Conservation (phyloP, 2,888 invertebrate genomes). For the Acanthosepion esculentum region DNA sequence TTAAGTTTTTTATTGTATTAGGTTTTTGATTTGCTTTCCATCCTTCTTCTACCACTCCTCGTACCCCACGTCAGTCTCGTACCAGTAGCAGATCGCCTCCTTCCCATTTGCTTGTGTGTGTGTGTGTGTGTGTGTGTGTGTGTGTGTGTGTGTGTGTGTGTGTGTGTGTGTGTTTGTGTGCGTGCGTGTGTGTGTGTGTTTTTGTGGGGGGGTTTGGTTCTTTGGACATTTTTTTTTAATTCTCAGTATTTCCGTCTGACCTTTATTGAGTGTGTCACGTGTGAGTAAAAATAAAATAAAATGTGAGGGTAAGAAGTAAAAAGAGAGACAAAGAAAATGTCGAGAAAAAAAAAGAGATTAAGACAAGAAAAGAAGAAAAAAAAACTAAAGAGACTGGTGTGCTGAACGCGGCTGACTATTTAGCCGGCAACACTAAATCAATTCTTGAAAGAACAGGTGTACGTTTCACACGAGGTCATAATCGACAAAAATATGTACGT, state of each 20-base stretch:
- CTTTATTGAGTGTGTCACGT: not conserved
- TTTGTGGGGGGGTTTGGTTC: not conserved
- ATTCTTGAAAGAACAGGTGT: not conserved
- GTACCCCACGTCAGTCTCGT: not conserved
- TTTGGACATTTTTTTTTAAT: not conserved
- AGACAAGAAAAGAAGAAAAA: too few species aligned
- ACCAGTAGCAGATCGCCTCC: not conserved
- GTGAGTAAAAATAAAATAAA: too few species aligned
- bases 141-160: not conserved
- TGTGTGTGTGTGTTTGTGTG: not conserved
- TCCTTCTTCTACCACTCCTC: not conserved
- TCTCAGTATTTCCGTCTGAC: not conserved
- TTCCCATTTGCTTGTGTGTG: not conserved
- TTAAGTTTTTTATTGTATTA: not conserved
- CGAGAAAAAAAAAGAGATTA: not conserved
- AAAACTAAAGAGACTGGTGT: not conserved
- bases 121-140: too few species aligned
- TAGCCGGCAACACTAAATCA: not conserved
- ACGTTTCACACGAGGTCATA: not conserved
- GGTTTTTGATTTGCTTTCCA: not conserved
- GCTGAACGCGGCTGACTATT: not conserved
- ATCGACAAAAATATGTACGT: not conserved
- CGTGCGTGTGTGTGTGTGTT: not conserved
- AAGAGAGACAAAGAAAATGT: not conserved
- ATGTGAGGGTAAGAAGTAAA: too few species aligned